Evolutionary conservation across 1,140 invertebrate genomes (phyloP).

Genomic region (Magallana gigas): DNA sequence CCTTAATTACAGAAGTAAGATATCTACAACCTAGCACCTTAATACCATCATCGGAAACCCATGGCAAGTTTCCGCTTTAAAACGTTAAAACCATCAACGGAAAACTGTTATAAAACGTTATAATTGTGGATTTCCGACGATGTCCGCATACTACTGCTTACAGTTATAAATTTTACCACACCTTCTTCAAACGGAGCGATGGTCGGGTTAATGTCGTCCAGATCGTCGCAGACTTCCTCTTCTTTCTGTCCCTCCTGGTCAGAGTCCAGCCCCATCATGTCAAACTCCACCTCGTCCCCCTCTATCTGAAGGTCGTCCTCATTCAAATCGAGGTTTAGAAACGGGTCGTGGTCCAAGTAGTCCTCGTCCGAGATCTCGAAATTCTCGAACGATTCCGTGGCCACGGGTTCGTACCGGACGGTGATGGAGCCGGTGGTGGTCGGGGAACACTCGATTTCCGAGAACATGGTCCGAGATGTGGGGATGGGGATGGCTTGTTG

Average conservation of each 20-base stretch:
- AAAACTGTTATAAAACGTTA: too few relatives aligned
- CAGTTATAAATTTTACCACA: too few relatives aligned
- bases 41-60: too few relatives aligned
- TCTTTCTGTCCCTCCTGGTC: slow-evolving; percentile 6
- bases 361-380: not conserved
- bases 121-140: too few relatives aligned
- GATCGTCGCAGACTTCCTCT: not conserved
- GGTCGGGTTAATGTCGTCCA: slow-evolving; percentile 33
- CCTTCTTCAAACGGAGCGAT: slow-evolving; percentile 16
- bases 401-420: not conserved
- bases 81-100: too few relatives aligned
- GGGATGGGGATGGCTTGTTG: not conserved
- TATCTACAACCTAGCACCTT: too few relatives aligned
- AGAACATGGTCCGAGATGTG: not conserved
- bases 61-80: too few relatives aligned
- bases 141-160: too few relatives aligned
- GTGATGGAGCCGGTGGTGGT: slow-evolving; percentile 17
- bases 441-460: not conserved
- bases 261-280: not conserved
- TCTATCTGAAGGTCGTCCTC: not conserved
- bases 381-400: not conserved
- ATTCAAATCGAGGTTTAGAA: slow-evolving; percentile 1
- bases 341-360: not conserved
- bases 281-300: not conserved
- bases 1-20: too few relatives aligned